Base-by-base conservation (phyloP, 2,113 vertebrate genomes). In the Phaethornis superciliosus region DNA sequence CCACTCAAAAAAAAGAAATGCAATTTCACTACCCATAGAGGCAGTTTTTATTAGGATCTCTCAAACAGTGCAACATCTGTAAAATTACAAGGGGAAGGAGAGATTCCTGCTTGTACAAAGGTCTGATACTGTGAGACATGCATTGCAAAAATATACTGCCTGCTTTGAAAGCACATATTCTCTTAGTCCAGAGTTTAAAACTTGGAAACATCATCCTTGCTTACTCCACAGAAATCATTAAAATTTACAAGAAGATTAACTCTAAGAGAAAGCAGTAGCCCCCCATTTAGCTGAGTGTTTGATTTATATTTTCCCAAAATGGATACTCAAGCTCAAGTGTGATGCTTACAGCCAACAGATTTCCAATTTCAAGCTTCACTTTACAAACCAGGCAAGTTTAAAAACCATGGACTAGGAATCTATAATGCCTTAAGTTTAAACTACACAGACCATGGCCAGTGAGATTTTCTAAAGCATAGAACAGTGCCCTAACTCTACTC, bases 171-270 rank as follows among this genome's bases (percentile, higher is more conserved):
- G 90, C 88, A 88, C 28, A 33, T 56, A 46, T 33, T 81, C 47
- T 55, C 15, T 93, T 94, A 96, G 82, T 81, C 89, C 89, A 85
- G 47, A 91, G 76, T 88, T 91, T 81, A 86, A 95, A 95, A 93
- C 93, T 86, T 97, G 79, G 72, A 55, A 60, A 49, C 7, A 52
- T 35, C 0, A 0, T 59, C n/a, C 35, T 55, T 59, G 32, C 10
- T 74, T 71, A 70, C 56, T 46, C 88, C 51, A 79, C 26, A 32
- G 11, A 76, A 74, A 72, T 52, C 28, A 65, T 19, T 24, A 32
- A 56, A 62, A 89, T 60, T 26, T 83, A 69, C 56, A 77, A 52
- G 22, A 8, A 74, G 40, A 49, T 33, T 3, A 85, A 70, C 37
- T 30, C 24, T 32, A 71, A 86, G 7, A 32, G 14, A 78, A 78